Evolutionary conservation across 2,888 invertebrate species (phyloP), one percentile per base, ranked within the genome.

Genomic region (Theretra japonica): DNA sequence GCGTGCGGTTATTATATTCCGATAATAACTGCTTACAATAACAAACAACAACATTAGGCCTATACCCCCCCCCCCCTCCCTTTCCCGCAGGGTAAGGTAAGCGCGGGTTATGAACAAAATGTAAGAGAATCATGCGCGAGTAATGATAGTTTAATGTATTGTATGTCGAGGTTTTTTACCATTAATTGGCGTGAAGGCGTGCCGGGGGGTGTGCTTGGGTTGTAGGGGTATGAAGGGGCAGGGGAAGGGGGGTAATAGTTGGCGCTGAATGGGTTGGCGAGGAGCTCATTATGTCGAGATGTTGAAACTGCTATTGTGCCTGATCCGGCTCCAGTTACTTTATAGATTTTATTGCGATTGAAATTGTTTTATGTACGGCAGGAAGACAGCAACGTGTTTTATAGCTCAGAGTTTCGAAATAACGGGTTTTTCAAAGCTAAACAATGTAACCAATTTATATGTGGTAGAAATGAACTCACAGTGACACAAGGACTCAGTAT

Each of bases 1-100:
- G 53, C 53, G n/a, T 53, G 65, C 65, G 23, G 65, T 65, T 65
- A 65, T 65, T 65, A 65, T 65, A 65, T 65, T 65, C 41, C 15
- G 41, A 21, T 65, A 65, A 41, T 48, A 65, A 65, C 25, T n/a
- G 53, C 19, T 5, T 58, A 65, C 65, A 65, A 65, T 41, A 65
- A 65, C 65, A 58, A 58, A 58, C 25, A 65, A 23, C 23, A 48
- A 53, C 53, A 53, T n/a, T 53, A 53, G 53, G n/a, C 19, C n/a
- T 19, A 7, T 41, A 11, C 41, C 41, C 41, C 41, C 11, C 41
- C 41, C 15, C 41, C 3, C 41, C 6, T 11, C 15, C 30, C 33
- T 11, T 15, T 15, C 15, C 33, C 11, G 30, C 19, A 7, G 30
- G 19, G 33, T 30, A 21, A 0, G 19, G 33, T 30, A 21, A 0